phyloP scores from a whole-genome alignment of 2,888 invertebrate genomes.

The Monopis laevigella region DNA sequence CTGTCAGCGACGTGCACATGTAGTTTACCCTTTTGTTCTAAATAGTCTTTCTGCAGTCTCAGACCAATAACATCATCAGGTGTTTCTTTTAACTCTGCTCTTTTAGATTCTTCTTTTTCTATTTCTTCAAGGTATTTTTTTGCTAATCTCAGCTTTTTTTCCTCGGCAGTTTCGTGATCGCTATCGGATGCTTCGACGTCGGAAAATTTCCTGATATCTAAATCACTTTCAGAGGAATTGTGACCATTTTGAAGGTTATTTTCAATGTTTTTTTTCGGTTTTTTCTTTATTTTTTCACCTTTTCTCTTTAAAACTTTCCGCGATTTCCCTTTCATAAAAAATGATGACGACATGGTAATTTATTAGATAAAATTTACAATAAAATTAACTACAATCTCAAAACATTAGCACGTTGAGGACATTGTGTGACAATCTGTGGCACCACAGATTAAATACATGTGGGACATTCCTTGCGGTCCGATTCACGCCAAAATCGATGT shows the following conservation, averaged over 20 bases:
- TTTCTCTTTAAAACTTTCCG: slow-evolving; percentile 65
- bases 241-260: slow-evolving; percentile 62
- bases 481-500: too few relatives aligned
- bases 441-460: too few relatives aligned
- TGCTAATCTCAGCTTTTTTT: slow-evolving; percentile 88
- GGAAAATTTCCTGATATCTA: slow-evolving; percentile 67
- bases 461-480: too few relatives aligned
- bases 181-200: slow-evolving; percentile 63
- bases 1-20: slow-evolving; percentile 77
- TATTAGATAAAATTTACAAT: not conserved
- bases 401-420: slow-evolving; percentile 7
- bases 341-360: slow-evolving; percentile 60
- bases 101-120: slow-evolving; percentile 79
- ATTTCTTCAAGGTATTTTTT: slow-evolving; percentile 91
- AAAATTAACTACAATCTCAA: slow-evolving; percentile 1
- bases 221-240: slow-evolving; percentile 73
- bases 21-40: slow-evolving; percentile 86
- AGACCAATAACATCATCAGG: slow-evolving; percentile 75
- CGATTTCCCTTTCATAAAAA: slow-evolving; percentile 69
- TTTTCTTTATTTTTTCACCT: slow-evolving; percentile 49
- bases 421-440: not conserved
- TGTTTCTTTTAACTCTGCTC: slow-evolving; percentile 71
- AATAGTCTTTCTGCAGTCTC: slow-evolving; percentile 83
- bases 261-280: slow-evolving; percentile 34
- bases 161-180: slow-evolving; percentile 85